These are phyloP conservation scores for Drosophila crucigera DNA, from an alignment of 2,888 invertebrate genomes.

Conservation along the genomic window DNA sequence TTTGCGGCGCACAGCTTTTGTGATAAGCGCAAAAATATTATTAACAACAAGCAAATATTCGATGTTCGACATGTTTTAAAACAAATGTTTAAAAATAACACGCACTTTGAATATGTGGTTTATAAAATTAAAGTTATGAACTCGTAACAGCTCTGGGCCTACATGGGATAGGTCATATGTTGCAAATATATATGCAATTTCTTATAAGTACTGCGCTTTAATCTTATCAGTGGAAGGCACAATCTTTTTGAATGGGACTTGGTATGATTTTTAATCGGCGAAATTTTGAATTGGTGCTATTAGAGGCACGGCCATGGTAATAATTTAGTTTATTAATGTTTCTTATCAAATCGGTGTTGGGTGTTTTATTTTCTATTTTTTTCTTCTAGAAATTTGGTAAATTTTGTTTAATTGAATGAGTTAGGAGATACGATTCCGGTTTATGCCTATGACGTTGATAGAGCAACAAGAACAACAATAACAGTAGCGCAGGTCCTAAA, in stretches of 20 bases:
- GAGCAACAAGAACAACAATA: constrained; percentile 16
- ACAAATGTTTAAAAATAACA: constrained; percentile 42
- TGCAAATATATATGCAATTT: constrained; percentile 1
- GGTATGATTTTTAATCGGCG: neutral
- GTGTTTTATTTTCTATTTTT: neutral
- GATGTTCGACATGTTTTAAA: constrained; percentile 27
- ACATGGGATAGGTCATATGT: neutral
- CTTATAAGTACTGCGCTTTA: neutral
- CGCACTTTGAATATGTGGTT: neutral
- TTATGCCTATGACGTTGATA: constrained; percentile 24
- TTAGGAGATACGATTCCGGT: constrained; percentile 67
- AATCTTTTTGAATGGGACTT: constrained; percentile 4
- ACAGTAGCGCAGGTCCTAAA: constrained; percentile 48
- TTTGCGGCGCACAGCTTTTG: constrained; percentile 39
- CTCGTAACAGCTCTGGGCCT: constrained; percentile 2
- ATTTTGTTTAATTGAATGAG: constrained; percentile 65
- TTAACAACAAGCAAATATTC: constrained; percentile 20
- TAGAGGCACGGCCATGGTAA: neutral
- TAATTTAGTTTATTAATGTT: constrained; percentile 6
- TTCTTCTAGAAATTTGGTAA: constrained; percentile 29
- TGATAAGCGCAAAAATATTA: constrained; percentile 50
- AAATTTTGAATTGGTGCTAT: constrained; percentile 27
- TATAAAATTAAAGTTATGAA: neutral
- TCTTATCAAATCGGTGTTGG: constrained; percentile 19
- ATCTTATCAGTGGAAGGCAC: constrained; percentile 21